Evolutionary conservation across 2,888 invertebrate genomes (phyloP).

Genomic region (Scaptomyza tumidula): DNA sequence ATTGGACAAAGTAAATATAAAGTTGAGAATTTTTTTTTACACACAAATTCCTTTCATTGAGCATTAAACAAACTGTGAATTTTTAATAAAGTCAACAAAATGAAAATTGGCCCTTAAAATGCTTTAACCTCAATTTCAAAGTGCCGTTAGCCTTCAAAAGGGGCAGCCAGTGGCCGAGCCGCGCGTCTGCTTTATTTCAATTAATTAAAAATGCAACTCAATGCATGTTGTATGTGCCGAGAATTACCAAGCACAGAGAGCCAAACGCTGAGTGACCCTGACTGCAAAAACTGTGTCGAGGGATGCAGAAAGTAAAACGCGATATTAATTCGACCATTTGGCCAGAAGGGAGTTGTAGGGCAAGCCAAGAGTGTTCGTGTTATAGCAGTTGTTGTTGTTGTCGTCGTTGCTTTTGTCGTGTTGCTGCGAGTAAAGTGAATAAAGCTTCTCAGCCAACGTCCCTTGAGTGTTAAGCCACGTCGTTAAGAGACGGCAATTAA

Average conservation of each 20-base stretch:
- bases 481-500: slow-evolving; percentile 72
- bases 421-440: slow-evolving; percentile 30
- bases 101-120: slow-evolving; percentile 34
- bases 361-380: slow-evolving; percentile 20
- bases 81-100: slow-evolving; percentile 13
- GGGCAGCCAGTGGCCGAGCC: slow-evolving; percentile 40
- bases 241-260: slow-evolving; percentile 31
- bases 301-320: slow-evolving; percentile 51
- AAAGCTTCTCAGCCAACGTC: slow-evolving; percentile 46
- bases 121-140: slow-evolving; percentile 35
- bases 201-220: slow-evolving; percentile 73
- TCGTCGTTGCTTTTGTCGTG: neutral
- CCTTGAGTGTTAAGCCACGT: slow-evolving; percentile 62
- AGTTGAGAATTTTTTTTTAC: neutral
- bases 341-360: slow-evolving; percentile 26
- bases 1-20: neutral
- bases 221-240: slow-evolving; percentile 55
- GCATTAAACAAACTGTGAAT: neutral
- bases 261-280: slow-evolving; percentile 49
- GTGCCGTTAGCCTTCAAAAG: slow-evolving; percentile 43
- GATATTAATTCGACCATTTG: slow-evolving; percentile 56
- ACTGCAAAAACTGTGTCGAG: slow-evolving; percentile 52
- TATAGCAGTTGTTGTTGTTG: neutral
- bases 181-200: slow-evolving; percentile 60
- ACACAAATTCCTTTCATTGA: neutral